Percentiles rank a stretch among this genome's conserved stretches.
Conservation (phyloP, 2,888 invertebrate genomes). For the Anaspis maculata region DNA sequence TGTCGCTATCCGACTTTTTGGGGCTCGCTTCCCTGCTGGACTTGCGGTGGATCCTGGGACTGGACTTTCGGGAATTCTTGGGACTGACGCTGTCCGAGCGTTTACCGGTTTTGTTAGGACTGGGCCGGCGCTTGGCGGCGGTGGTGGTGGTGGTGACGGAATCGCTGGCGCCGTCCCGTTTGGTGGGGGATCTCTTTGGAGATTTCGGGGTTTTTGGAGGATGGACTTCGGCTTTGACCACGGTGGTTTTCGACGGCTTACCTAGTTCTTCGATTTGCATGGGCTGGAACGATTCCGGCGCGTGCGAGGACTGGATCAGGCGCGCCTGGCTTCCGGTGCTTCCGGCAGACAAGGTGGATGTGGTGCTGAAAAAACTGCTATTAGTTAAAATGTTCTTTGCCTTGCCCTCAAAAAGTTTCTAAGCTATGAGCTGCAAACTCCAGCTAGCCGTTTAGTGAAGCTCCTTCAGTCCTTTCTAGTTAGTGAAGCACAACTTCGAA, state of each 20-base stretch:
- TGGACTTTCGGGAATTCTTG: constrained; percentile 29
- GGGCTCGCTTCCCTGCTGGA: constrained; percentile 9
- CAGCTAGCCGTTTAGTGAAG: no score
- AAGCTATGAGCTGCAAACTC: neutral
- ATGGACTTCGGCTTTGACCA: constrained; percentile 41
- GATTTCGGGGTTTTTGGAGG: constrained; percentile 24
- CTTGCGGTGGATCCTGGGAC: constrained; percentile 25
- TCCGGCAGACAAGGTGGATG: constrained; percentile 87
- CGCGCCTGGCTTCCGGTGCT: constrained; percentile 90
- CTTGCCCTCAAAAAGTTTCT: neutral
- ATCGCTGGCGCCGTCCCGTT: constrained; percentile 18
- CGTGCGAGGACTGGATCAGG: constrained; percentile 88
- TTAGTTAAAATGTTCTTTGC: no score
- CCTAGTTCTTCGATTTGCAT: constrained; percentile 82
- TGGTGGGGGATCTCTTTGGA: constrained; percentile 32
- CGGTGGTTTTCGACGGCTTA: constrained; percentile 56
- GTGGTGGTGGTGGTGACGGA: constrained; percentile 28
- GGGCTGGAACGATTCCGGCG: constrained; percentile 86
- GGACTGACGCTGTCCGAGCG: constrained; percentile 21
- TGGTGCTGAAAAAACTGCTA: constrained; percentile 61
- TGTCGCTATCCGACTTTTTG: neutral
- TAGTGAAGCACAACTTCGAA: no score
- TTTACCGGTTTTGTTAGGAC: constrained; percentile 21
- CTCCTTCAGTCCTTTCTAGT: no score
- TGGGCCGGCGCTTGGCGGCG: constrained; percentile 16